Base-by-base conservation (phyloP, 1,140 invertebrate genomes). In the Drosophila busckii region DNA sequence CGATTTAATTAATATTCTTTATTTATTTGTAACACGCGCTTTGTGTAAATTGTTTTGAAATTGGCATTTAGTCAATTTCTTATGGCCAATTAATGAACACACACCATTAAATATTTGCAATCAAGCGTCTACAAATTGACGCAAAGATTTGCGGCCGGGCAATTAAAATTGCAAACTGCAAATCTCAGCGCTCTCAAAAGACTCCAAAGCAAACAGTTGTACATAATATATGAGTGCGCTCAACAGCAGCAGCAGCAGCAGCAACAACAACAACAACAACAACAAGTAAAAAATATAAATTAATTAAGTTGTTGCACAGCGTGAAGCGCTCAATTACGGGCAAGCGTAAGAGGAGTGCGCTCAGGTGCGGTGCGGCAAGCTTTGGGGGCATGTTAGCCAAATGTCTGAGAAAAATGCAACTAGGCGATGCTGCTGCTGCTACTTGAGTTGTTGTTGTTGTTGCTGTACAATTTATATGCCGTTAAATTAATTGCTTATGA, bases 241-340 rank as follows among this genome's bases (percentile, higher is more conserved):
- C 13, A 38, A 41, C 29, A 26, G 8, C 12, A 13, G 8, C 13
- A 17, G 32, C 9, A 13, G 25, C 23, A 16, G 25, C 59, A 15
- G 31, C 35, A 49, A 23, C n/a, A 17, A 23, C 16, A 41, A 48
- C 41, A 49, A 29, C 26, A 9, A 4, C n/a, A n/a, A 52, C 31
- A 62, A 53, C 42, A 48, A 42, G 20, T 59, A 67, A 54, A 67
- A 46, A 67, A 73, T 70, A 75, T 66, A 78, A 78, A 80, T 80
- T 80, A 80, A 80, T 80, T 80, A 80, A 80, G 75, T 80, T 80
- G 75, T 80, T 82, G 75, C 75, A 82, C 75, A 80, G 75, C 75
- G 75, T 80, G 75, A 80, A 80, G 75, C 75, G 75, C 67, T 63
- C 71, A 76, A 78, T 76, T 78, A 76, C 62, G 49, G 48, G 45